A percentile compares a stretch with the other conserved stretches of the same genome.
Conservation (phyloP, 1,140 invertebrate species). For the Metopolophium dirhodum region DNA sequence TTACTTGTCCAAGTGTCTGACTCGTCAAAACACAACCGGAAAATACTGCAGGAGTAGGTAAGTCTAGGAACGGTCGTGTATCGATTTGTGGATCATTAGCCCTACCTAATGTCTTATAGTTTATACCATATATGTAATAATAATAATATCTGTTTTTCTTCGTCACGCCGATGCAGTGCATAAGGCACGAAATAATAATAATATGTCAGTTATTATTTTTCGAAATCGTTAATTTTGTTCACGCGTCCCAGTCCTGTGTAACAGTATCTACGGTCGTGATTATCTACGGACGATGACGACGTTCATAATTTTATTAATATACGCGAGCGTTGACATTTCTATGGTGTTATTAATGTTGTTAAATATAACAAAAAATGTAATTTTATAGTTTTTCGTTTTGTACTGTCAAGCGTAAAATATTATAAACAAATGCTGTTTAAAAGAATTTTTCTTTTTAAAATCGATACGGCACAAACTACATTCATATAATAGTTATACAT, state of each 20-base stretch:
- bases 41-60: not conserved
- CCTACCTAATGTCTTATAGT: not conserved
- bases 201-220: not conserved
- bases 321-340: not conserved
- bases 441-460: not conserved
- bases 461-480: not conserved
- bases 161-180: not conserved
- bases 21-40: not conserved
- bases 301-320: not conserved
- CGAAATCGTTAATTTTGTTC: conserved; percentile 28
- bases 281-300: not conserved
- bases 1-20: not conserved
- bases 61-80: not conserved
- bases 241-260: not conserved
- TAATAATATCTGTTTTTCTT: not conserved
- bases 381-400: not conserved
- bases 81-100: not conserved
- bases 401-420: not conserved
- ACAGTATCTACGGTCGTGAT: not conserved
- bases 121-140: not conserved
- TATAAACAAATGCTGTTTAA: not conserved
- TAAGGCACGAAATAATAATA: not conserved
- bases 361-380: not conserved
- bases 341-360: not conserved
- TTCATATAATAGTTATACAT: not conserved